These are phyloP conservation scores for Zoanthus gigantus DNA, from an alignment of 92 coral and sea anemone species.

Conservation along the genomic window DNA sequence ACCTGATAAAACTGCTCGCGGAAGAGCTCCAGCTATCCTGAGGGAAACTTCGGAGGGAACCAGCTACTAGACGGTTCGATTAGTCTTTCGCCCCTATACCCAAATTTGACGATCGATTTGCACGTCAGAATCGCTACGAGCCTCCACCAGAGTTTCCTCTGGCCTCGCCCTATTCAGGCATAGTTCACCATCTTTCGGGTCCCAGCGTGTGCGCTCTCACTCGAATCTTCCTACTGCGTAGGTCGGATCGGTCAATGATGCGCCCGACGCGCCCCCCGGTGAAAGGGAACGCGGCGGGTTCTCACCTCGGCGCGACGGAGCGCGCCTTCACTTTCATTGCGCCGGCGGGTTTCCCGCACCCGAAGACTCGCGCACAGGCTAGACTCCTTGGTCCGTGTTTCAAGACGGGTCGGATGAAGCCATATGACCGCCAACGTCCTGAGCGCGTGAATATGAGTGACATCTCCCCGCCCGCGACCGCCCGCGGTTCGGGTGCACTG, in stretches of 20 bases:
- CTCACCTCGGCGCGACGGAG: neutral
- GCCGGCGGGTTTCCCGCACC: neutral
- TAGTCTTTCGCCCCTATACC: neutral
- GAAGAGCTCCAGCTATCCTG: neutral
- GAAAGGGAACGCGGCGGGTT: neutral
- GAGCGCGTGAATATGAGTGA: neutral
- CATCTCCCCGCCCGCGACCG: neutral
- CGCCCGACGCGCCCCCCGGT: neutral
- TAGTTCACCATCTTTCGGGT: neutral
- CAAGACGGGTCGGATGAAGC: neutral
- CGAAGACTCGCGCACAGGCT: too few species aligned
- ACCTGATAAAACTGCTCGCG: neutral
- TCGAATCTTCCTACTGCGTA: too few species aligned
- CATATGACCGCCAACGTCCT: neutral
- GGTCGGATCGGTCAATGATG: neutral
- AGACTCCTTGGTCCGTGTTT: neutral
- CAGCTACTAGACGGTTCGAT: neutral
- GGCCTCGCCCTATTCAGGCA: neutral
- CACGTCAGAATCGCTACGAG: too few species aligned
- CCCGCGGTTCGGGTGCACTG: neutral
- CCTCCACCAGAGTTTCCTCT: too few species aligned
- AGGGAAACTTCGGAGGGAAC: neutral
- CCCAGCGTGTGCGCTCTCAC: neutral
- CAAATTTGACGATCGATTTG: neutral
- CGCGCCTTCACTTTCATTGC: neutral